phyloP scores from a whole-genome alignment of 2,113 vertebrate genomes.

The Gallinago jamesoni region DNA sequence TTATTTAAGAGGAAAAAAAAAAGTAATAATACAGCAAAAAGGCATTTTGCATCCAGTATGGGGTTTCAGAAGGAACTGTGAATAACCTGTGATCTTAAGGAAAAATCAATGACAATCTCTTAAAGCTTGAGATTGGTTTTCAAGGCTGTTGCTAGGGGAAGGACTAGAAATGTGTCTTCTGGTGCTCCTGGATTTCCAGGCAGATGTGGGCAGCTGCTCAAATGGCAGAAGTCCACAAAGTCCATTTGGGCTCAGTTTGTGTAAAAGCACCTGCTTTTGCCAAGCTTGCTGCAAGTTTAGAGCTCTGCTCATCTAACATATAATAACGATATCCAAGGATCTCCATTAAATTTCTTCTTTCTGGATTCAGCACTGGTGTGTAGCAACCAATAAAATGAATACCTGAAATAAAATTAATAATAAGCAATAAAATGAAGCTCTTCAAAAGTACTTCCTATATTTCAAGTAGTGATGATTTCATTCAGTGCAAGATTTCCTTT shows the following conservation, averaged over 20 bases:
- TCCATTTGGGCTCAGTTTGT: conserved; percentile 8
- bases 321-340: not conserved
- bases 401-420: conserved; percentile 24
- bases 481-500: not conserved
- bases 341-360: not conserved
- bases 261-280: conserved; percentile 20
- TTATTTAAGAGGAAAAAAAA: conserved; percentile 47
- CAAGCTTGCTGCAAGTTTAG: not conserved
- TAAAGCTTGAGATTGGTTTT: not conserved
- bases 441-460: conserved; percentile 14
- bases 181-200: conserved; percentile 12
- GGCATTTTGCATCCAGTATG: conserved; percentile 38
- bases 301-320: not conserved
- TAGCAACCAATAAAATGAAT: not conserved
- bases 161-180: not conserved
- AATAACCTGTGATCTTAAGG: conserved; percentile 33
- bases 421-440: conserved; percentile 4
- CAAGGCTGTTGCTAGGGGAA: not conserved
- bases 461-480: conserved; percentile 1
- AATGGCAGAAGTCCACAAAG: conserved; percentile 24
- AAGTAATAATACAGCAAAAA: conserved; percentile 59
- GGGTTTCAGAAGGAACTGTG: not conserved
- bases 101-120: conserved; percentile 49
- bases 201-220: conserved; percentile 37
- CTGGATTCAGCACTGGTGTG: not conserved